These are phyloP conservation scores for Ptilodon capucinus DNA, from an alignment of 2,888 invertebrate species.

Conservation along the genomic window DNA sequence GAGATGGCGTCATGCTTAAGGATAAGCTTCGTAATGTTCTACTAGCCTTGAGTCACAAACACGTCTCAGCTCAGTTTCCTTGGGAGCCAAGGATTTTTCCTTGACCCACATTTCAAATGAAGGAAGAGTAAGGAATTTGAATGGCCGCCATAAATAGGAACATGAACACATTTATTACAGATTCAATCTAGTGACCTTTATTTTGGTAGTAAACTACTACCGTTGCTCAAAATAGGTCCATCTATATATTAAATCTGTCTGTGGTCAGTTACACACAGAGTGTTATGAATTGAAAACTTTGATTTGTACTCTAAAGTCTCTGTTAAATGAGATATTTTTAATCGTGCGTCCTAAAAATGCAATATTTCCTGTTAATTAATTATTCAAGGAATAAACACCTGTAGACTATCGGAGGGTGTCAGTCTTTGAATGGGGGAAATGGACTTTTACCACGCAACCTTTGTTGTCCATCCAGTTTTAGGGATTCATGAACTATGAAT, in stretches of 20 bases:
- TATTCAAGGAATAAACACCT: constrained; percentile 67
- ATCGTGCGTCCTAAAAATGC: constrained; percentile 12
- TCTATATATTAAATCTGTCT: constrained; percentile 5
- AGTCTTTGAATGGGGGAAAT: constrained; percentile 39
- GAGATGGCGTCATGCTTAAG: constrained; percentile 18
- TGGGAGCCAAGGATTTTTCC: constrained; percentile 45
- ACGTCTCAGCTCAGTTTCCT: constrained; percentile 27
- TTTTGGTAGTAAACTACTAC: constrained; percentile 10
- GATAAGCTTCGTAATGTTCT: constrained; percentile 20
- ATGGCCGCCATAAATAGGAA: constrained; percentile 11
- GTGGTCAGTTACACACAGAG: too few species aligned
- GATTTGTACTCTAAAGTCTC: too few species aligned
- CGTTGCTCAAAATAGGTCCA: constrained; percentile 6
- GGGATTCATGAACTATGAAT: constrained; percentile 15
- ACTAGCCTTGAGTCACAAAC: constrained; percentile 31
- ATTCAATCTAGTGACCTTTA: constrained; percentile 17
- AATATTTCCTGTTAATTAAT: constrained; percentile 49
- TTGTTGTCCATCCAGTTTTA: constrained; percentile 40
- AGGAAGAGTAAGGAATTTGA: constrained; percentile 15
- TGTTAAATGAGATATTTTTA: too few species aligned
- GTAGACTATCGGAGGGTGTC: constrained; percentile 52
- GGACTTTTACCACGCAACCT: constrained; percentile 55
- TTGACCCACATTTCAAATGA: constrained; percentile 45
- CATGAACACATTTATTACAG: constrained; percentile 15
- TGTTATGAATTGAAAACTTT: too few species aligned